A percentile compares a stretch with the other conserved stretches of the same genome.
These are phyloP conservation scores for Drosophila siamana DNA, from an alignment of 2,888 invertebrate genomes.

Conservation along the genomic window DNA sequence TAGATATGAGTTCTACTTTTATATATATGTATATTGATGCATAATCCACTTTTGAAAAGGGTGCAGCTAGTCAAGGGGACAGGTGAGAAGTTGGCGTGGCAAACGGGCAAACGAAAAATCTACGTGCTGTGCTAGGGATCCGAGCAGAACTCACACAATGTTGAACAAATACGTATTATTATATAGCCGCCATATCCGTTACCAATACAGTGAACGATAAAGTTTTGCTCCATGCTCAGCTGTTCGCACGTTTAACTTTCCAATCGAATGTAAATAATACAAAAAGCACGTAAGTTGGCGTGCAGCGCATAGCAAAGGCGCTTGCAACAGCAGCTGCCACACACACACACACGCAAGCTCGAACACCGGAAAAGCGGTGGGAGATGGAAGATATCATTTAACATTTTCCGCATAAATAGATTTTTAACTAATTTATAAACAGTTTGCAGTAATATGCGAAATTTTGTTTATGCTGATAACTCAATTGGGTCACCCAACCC, in stretches of 20 bases:
- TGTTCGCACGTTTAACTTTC: conserved; percentile 79
- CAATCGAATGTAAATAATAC: conserved; percentile 82
- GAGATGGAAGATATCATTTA: conserved; percentile 16
- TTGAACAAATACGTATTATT: conserved; percentile 20
- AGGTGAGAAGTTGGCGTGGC: too few species aligned
- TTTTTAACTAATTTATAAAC: conserved; percentile 60
- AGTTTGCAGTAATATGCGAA: background rate
- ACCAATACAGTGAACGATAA: conserved; percentile 48
- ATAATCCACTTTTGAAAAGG: conserved; percentile 71
- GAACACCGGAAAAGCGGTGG: background rate
- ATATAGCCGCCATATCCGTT: conserved; percentile 36
- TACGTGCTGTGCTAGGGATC: conserved; percentile 63
- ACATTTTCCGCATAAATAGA: conserved; percentile 60
- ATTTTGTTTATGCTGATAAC: conserved; percentile 19
- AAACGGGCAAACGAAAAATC: conserved; percentile 59
- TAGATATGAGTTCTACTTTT: conserved; percentile 5
- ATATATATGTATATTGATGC: conserved; percentile 55
- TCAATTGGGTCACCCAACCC: conserved; percentile 37
- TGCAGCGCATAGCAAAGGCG: conserved; percentile 31
- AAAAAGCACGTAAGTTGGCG: conserved; percentile 59
- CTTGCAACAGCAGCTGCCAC: conserved; percentile 12
- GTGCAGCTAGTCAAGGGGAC: conserved; percentile 10
- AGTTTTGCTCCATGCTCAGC: conserved; percentile 57
- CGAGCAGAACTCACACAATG: conserved; percentile 22
- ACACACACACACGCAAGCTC: conserved; percentile 9